Evolutionary conservation across 2,797 vertebrate species (phyloP), one percentile per base, ranked within the genome.

Genomic region (Brachyrhaphis roseni): DNA sequence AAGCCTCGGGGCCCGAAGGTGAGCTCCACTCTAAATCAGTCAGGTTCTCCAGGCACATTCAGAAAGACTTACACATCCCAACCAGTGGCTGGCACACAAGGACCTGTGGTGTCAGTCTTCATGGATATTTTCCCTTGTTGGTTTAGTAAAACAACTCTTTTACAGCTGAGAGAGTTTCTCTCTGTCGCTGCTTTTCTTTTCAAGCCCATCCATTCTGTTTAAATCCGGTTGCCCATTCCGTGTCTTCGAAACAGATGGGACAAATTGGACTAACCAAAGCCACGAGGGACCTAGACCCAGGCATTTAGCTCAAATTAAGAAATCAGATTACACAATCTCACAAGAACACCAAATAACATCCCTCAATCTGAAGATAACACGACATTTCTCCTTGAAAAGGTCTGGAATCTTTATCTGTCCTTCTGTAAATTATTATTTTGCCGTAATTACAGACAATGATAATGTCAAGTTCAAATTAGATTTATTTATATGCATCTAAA

Each of bases 1-100:
- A 86, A 83, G 87, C 88, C 89, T 82, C 20, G 0, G 82, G 89
- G 76, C 84, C 75, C 23, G 2, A 49, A 79, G 47, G 78, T 84
- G 12, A 81, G 76, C 78, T 84, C 74, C 31, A 7, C 51, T 89
- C 89, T 75, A 79, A 91, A 90, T 86, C 84, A 78, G 77, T 86
- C 84, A 79, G 80, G 80, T 87, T 75, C 84, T 80, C 68, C 78
- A 57, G 8, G 71, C 79, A 64, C 68, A 31, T 79, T 83, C 13
- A 43, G 79, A 84, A 87, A 82, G 78, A 74, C 81, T 88, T 53
- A 43, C 76, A 78, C 53, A 28, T 75, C 64, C 78, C 0, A 53
- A 77, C 74, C 75, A 80, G 57, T 75, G 78, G 77, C 66, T 62
- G 81, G 78, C 74, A 76, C 68, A 66, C 18, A 70, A 2, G 47